Conservation (phyloP, 2,888 invertebrate genomes). For the Cotesia congregata region DNA sequence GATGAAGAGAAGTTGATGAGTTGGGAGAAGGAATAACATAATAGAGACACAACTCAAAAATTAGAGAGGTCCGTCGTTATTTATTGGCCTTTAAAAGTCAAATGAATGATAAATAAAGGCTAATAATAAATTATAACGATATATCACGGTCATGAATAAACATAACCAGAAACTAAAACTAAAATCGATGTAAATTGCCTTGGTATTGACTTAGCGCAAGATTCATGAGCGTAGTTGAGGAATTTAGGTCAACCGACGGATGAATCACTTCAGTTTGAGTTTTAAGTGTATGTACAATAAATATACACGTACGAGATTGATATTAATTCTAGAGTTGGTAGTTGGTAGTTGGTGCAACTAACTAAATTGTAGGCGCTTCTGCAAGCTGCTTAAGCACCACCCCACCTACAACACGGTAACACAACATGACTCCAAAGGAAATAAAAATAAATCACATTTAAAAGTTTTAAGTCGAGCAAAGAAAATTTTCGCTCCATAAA, state of each 20-base stretch:
- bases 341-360: too few relatives aligned
- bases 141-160: background rate
- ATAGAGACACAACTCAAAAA: too few relatives aligned
- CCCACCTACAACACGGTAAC: background rate
- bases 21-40: too few relatives aligned
- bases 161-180: background rate
- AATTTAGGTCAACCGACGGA: background rate
- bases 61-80: background rate
- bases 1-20: too few relatives aligned
- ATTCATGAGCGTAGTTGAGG: background rate
- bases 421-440: background rate
- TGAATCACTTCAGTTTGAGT: background rate
- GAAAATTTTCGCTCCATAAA: background rate
- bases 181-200: background rate
- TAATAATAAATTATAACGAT: background rate
- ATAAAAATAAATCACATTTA: background rate
- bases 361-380: background rate
- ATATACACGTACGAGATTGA: background rate
- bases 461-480: background rate
- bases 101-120: background rate
- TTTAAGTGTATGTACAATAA: background rate
- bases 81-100: background rate
- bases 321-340: background rate
- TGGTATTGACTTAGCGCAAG: background rate
- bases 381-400: background rate